A percentile compares a stretch with the other conserved stretches of the same genome.
phyloP scores from a whole-genome alignment of 2,888 invertebrate species.

The Hemaris fuciformis region DNA sequence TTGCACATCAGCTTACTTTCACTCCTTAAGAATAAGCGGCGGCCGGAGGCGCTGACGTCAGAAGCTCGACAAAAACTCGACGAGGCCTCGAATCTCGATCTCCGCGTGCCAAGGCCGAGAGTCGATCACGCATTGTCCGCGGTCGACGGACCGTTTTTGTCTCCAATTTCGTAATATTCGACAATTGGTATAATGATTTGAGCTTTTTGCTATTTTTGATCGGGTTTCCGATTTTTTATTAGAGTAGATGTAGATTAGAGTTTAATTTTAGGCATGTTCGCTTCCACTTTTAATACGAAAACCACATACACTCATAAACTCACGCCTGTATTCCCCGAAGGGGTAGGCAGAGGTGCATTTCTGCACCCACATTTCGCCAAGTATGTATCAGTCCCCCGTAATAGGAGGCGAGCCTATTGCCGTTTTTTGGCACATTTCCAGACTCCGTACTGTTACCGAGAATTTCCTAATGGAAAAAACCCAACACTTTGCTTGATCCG shows the following conservation, averaged over 20 bases:
- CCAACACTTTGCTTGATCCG: no score
- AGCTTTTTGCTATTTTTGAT: slow-evolving; percentile 10
- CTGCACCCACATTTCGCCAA: no score
- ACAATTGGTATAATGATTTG: slow-evolving; percentile 15
- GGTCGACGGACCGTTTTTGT: slow-evolving; percentile 29
- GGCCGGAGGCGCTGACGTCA: slow-evolving; percentile 22
- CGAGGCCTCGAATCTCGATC: slow-evolving; percentile 52
- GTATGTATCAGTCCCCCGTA: no score
- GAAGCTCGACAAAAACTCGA: slow-evolving; percentile 40
- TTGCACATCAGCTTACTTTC: slow-evolving; percentile 30
- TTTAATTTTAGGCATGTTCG: background rate
- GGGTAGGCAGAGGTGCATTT: no score
- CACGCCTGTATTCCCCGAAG: no score
- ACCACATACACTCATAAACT: no score
- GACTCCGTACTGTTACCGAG: no score
- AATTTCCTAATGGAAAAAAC: no score
- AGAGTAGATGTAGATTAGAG: background rate
- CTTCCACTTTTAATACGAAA: no score
- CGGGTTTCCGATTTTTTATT: slow-evolving; percentile 15
- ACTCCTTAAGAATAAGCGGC: slow-evolving; percentile 22
- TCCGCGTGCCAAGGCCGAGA: slow-evolving; percentile 48
- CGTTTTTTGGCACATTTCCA: no score
- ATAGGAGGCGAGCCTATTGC: no score
- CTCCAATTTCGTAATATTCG: slow-evolving; percentile 34
- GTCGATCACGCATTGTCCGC: slow-evolving; percentile 45